Evolutionary conservation across 2,888 invertebrate species (phyloP), one percentile per base, ranked within the genome.

Genomic region (Melinaea menophilus): DNA sequence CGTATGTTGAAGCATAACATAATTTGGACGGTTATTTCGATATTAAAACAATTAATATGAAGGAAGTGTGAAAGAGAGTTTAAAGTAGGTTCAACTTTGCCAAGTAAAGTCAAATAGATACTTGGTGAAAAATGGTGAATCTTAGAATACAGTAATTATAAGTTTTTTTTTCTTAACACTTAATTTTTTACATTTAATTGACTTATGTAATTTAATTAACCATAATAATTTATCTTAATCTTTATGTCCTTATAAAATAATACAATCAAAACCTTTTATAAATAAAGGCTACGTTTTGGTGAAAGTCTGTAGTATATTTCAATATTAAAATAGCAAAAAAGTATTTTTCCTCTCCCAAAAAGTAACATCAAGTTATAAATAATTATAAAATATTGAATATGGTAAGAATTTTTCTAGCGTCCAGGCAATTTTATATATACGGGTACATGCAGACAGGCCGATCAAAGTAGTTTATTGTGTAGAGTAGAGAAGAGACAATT

Each of bases 21-120:
- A 22, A 22, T 22, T 22, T 22, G 22, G 22, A 22, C 22, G 22
- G 22, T 22, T 22, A 22, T 22, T 22, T 22, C 22, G 22, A 22
- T 22, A 22, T 22, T 22, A 22, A 22, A 22, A 22, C 22, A 22
- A 22, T 22, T 22, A 22, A 22, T 22, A 22, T 22, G 22, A 22
- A 22, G 22, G 22, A 22, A 22, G 22, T 22, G 22, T 22, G 22
- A 1, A 22, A 22, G 22, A 22, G 22, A 22, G 22, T 22, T 22
- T 22, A 22, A 70, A 72, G 69, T 71, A 62, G 72, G 69, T 69
- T 69, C 67, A 73, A 71, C 69, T 69, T 56, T 58, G 59, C 68
- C 67, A 59, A 70, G 70, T 58, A 59, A 66, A 69, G 64, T 70
- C 67, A 70, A 65, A 70, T 66, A 69, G 69, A 66, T 67, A 68